Evolutionary conservation across 2,113 vertebrate genomes (phyloP).

Genomic region (Thymallus thymallus): DNA sequence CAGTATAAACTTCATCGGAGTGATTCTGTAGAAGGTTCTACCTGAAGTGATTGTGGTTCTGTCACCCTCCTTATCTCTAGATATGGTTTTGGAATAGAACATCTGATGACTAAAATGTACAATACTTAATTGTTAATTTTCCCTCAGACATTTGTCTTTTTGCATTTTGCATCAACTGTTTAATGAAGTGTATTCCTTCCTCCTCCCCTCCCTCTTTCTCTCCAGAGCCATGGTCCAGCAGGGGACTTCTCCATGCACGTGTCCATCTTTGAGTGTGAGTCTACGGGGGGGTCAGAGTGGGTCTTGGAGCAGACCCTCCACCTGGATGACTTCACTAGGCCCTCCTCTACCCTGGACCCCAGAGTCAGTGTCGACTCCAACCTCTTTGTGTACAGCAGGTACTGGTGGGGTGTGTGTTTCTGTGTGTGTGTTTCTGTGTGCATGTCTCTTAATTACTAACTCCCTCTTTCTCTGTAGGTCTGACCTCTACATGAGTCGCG

Average conservation of each 20-base stretch:
- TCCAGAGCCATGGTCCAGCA: constrained; percentile 40
- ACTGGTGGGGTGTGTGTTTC: neutral
- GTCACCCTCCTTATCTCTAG: too few relatives aligned
- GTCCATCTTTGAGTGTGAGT: constrained; percentile 98
- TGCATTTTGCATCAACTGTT: too few relatives aligned
- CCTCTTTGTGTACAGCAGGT: constrained; percentile 97
- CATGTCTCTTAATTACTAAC: neutral
- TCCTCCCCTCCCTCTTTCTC: too few relatives aligned
- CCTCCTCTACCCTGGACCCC: constrained; percentile 86
- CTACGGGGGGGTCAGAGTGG: constrained; percentile 97
- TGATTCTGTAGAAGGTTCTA: too few relatives aligned
- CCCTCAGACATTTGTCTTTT: too few relatives aligned
- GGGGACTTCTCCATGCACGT: constrained; percentile 97
- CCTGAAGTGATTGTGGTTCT: too few relatives aligned
- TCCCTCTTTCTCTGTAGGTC: constrained; percentile 73
- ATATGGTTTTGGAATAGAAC: too few relatives aligned
- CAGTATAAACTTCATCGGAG: too few relatives aligned
- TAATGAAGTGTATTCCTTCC: too few relatives aligned
- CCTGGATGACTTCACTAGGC: constrained; percentile 88
- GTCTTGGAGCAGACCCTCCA: constrained; percentile 95
- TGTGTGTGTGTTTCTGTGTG: constrained; percentile 2
- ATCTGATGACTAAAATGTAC: too few relatives aligned
- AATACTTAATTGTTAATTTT: too few relatives aligned
- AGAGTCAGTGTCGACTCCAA: constrained; percentile 95
- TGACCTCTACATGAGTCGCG: constrained; percentile 86